Conservation (phyloP, 2,797 vertebrate species). For the Acanthurus lineatus region DNA sequence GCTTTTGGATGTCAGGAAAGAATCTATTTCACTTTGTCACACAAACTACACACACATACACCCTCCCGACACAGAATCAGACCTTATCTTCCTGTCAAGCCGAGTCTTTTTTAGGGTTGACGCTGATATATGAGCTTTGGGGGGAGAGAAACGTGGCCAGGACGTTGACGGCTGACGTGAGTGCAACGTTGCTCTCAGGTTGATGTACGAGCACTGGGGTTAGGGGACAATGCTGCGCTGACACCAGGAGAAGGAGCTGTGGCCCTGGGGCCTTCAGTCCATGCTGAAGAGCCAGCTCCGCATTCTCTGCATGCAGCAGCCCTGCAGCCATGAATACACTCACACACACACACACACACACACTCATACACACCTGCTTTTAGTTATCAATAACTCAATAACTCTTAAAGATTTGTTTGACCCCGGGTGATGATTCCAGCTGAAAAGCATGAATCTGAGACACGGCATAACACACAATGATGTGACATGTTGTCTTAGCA, state of each 20-base stretch:
- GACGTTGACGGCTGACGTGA: conserved; percentile 77
- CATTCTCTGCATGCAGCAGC: conserved; percentile 60
- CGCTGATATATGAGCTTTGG: conserved; percentile 83
- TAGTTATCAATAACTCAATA: conserved; percentile 70
- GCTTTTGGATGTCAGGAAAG: conserved; percentile 74
- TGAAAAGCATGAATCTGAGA: background rate
- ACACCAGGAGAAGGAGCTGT: conserved; percentile 73
- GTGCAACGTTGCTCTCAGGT: conserved; percentile 69
- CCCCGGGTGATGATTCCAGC: conserved; percentile 9
- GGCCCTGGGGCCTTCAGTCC: conserved; percentile 70
- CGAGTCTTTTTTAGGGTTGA: conserved; percentile 75
- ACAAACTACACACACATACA: conserved; percentile 48
- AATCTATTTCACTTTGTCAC: conserved; percentile 78
- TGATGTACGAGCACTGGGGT: conserved; percentile 82
- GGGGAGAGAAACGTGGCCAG: conserved; percentile 41
- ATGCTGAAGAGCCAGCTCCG: conserved; percentile 60
- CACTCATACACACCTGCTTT: conserved; percentile 53
- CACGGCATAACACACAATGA: background rate
- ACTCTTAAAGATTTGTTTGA: conserved; percentile 43
- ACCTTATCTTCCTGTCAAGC: conserved; percentile 79
- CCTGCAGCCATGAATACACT: conserved; percentile 19
- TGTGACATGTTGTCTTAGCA: conserved; percentile 2
- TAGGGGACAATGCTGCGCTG: conserved; percentile 73
- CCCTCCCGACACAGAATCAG: conserved; percentile 63
- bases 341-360: conserved; percentile 6